Conservation (phyloP, 1,140 invertebrate genomes). For the Musca domestica region DNA sequence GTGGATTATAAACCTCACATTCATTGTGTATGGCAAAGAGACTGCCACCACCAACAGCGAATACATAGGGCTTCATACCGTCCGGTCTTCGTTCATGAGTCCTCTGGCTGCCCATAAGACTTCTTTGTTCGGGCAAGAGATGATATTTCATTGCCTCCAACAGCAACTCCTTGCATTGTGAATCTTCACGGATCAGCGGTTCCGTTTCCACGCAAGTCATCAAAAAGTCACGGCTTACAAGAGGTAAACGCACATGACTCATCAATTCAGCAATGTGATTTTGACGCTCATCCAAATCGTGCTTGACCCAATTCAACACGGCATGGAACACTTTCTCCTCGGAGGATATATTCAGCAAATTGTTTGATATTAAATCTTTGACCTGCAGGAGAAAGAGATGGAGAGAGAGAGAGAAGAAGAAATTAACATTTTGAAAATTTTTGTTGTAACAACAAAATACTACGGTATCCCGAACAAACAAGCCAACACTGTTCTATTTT, state of each 20-base stretch:
- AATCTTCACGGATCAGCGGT: conserved; percentile 61
- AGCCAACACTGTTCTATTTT: no score
- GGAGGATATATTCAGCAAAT: conserved; percentile 65
- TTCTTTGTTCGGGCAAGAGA: conserved; percentile 65
- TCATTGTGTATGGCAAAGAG: conserved; percentile 72
- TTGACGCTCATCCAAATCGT: conserved; percentile 60
- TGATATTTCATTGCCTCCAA: conserved; percentile 71
- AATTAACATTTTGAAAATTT: no score
- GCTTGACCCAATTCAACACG: conserved; percentile 67
- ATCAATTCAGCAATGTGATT: conserved; percentile 61
- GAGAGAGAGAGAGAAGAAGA: not conserved
- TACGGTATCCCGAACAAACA: no score
- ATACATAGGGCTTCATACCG: conserved; percentile 66
- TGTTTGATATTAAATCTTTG: conserved; percentile 66
- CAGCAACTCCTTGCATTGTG: conserved; percentile 65
- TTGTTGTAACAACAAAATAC: no score
- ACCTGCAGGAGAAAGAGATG: conserved; percentile 56
- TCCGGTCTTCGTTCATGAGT: conserved; percentile 66
- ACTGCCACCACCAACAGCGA: conserved; percentile 69
- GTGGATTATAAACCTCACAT: conserved; percentile 69
- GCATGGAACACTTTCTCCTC: conserved; percentile 68
- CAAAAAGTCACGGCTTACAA: conserved; percentile 66
- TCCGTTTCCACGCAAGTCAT: conserved; percentile 68
- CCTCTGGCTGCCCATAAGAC: conserved; percentile 60
- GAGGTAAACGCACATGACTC: conserved; percentile 64